phyloP scores from a whole-genome alignment of 2,113 vertebrate species.

The Rhodinocichla rosea region DNA sequence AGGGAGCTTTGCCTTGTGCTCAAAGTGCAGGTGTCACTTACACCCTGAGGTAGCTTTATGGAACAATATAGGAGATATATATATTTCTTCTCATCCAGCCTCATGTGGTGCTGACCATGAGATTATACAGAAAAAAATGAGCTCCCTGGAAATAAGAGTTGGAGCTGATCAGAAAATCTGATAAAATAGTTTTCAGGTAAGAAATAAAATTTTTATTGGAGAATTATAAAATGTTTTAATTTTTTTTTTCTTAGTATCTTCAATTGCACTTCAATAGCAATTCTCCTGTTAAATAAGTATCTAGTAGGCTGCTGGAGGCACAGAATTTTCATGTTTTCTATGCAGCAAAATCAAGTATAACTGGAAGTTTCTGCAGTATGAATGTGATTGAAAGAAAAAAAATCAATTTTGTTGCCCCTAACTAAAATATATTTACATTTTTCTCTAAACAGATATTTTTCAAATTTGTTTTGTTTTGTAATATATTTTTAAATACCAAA shows the following conservation, averaged over 20 bases:
- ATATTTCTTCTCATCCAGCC: not conserved
- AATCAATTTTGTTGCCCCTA: not conserved
- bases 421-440: not conserved
- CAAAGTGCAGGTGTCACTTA: not conserved
- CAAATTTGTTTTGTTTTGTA: not conserved
- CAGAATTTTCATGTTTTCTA: not conserved
- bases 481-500: not conserved
- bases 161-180: not conserved
- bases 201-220: not conserved
- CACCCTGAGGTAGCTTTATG: not conserved
- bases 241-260: not conserved
- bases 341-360: not conserved
- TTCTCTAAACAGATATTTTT: not conserved
- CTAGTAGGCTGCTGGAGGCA: not conserved
- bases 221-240: not conserved
- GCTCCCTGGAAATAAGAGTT: not conserved
- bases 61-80: not conserved
- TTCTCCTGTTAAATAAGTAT: not conserved
- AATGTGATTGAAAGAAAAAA: not conserved
- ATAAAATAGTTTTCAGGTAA: not conserved
- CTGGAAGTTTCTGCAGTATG: not conserved
- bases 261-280: not conserved
- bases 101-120: not conserved
- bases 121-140: not conserved
- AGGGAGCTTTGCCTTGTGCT: not conserved